phyloP scores from a whole-genome alignment of 1,140 invertebrate genomes.

The Glomeris maerens region DNA sequence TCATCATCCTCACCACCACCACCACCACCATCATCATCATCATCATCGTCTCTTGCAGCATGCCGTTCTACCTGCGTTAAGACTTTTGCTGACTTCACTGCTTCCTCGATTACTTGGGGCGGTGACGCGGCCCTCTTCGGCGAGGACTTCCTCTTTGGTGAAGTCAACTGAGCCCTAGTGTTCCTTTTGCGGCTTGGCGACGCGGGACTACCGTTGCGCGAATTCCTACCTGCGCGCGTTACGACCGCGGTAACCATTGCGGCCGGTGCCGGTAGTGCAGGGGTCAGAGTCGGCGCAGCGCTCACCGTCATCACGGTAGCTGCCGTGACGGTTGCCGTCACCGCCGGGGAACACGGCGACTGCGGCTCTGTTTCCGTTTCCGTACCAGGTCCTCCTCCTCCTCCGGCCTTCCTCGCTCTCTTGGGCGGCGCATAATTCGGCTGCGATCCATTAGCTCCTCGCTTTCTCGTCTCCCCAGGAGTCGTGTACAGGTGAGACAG shows the following conservation, averaged over 20 bases:
- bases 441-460: slow-evolving; percentile 28
- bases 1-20: too few species aligned
- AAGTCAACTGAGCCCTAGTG: neutral
- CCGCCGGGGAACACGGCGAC: slow-evolving; percentile 10
- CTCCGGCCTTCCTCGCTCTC: slow-evolving; percentile 10
- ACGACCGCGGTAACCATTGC: slow-evolving; percentile 1
- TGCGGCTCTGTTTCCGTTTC: too few species aligned
- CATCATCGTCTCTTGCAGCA: too few species aligned
- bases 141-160: neutral
- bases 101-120: too few species aligned
- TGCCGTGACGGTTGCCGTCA: slow-evolving; percentile 10
- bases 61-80: too few species aligned
- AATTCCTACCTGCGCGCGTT: slow-evolving; percentile 5
- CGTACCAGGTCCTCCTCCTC: neutral
- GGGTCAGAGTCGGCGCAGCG: neutral
- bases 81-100: too few species aligned
- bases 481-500: slow-evolving; percentile 67
- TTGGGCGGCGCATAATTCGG: slow-evolving; percentile 21
- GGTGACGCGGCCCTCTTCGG: neutral
- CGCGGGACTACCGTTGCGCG: slow-evolving; percentile 10
- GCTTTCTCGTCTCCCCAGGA: slow-evolving; percentile 41
- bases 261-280: neutral
- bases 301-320: slow-evolving; percentile 13
- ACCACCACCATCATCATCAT: too few species aligned
- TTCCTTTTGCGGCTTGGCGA: neutral